phyloP scores from a whole-genome alignment of 2,888 invertebrate species.

The Ferdinandea cuprea region DNA sequence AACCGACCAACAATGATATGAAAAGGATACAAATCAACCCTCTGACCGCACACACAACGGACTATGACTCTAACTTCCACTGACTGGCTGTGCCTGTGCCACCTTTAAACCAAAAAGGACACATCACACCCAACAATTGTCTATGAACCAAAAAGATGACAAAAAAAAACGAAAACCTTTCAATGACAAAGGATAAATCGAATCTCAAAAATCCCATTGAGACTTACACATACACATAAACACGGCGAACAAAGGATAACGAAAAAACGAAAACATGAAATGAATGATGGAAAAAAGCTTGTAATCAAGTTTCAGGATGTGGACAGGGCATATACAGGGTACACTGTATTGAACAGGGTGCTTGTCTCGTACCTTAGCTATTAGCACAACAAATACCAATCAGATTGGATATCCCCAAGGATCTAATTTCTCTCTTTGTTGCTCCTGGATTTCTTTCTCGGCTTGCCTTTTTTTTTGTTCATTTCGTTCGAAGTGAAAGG shows the following conservation, averaged over 20 bases:
- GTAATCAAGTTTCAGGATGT: slow-evolving; percentile 65
- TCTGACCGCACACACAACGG: slow-evolving; percentile 38
- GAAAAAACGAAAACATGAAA: slow-evolving; percentile 28
- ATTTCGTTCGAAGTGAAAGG: slow-evolving; percentile 1
- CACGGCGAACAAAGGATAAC: neutral
- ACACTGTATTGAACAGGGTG: too few species aligned
- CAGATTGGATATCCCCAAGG: slow-evolving; percentile 68
- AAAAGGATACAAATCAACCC: slow-evolving; percentile 53
- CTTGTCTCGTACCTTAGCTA: slow-evolving; percentile 41
- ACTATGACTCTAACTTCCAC: slow-evolving; percentile 37
- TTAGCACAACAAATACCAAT: slow-evolving; percentile 75
- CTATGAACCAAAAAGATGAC: neutral
- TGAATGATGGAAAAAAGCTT: slow-evolving; percentile 38
- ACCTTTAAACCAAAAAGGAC: slow-evolving; percentile 30
- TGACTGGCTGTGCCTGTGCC: slow-evolving; percentile 7
- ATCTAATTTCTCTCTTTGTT: slow-evolving; percentile 53
- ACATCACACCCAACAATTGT: slow-evolving; percentile 5
- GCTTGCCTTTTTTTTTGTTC: slow-evolving; percentile 9
- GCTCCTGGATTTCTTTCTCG: too few species aligned
- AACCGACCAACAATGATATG: slow-evolving; percentile 19
- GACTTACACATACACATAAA: neutral
- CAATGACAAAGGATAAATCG: slow-evolving; percentile 53
- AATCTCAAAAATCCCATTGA: slow-evolving; percentile 36
- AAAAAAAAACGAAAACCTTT: slow-evolving; percentile 9
- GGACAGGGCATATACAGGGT: neutral